Evolutionary conservation across 2,888 invertebrate genomes (phyloP).

Genomic region (Cremastinae sp.): DNA sequence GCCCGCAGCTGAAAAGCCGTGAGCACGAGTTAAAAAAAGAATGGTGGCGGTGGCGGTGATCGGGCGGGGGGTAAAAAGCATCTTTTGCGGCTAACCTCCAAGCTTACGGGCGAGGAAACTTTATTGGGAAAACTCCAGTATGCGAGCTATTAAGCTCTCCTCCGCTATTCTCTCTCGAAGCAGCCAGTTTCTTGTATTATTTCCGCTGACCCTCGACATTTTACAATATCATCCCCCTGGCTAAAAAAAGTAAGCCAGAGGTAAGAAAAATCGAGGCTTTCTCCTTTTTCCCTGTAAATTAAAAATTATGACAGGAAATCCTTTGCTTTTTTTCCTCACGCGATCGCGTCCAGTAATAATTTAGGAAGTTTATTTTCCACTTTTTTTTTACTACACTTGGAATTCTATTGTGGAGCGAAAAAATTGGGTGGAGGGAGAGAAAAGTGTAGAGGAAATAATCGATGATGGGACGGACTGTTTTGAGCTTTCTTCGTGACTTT

Average conservation of each 20-base stretch:
- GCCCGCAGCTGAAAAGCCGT: slow-evolving; percentile 30
- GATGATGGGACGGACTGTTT: slow-evolving; percentile 45
- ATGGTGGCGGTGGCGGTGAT: no score
- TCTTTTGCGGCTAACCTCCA: slow-evolving; percentile 43
- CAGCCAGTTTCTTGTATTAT: slow-evolving; percentile 29
- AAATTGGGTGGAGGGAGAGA: no score
- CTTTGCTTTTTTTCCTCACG: not conserved
- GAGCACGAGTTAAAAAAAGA: not conserved
- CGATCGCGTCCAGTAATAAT: not conserved
- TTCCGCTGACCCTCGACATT: slow-evolving; percentile 34
- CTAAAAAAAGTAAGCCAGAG: not conserved
- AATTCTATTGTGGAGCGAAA: not conserved
- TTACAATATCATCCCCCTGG: not conserved
- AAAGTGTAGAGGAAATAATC: slow-evolving; percentile 15
- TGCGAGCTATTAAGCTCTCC: slow-evolving; percentile 32
- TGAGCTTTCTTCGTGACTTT: slow-evolving; percentile 31
- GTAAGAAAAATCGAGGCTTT: not conserved
- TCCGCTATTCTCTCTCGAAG: not conserved
- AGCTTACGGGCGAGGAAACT: slow-evolving; percentile 36
- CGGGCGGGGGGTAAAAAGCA: slow-evolving; percentile 30
- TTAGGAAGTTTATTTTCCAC: not conserved
- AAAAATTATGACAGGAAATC: not conserved
- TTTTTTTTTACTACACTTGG: not conserved
- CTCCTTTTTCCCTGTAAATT: not conserved
- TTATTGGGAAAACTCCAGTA: slow-evolving; percentile 47